These are phyloP conservation scores for Aphyosemion australe DNA, from an alignment of 2,113 vertebrate species.

Conservation along the genomic window DNA sequence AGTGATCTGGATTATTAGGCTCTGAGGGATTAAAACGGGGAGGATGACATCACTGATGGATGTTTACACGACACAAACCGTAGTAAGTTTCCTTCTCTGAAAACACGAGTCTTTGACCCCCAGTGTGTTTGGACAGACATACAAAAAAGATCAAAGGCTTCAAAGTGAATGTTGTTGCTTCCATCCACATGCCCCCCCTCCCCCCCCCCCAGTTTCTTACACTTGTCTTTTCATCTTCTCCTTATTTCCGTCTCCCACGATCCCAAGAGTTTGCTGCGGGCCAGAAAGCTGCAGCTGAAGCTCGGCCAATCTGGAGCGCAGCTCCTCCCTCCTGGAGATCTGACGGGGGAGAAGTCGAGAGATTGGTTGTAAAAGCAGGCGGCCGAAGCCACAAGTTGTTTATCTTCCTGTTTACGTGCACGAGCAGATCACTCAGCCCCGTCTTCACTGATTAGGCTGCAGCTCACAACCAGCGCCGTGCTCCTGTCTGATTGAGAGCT, in stretches of 20 bases:
- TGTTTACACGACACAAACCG: constrained; percentile 38
- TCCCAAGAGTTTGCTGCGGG: constrained; percentile 80
- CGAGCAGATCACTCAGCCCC: constrained; percentile 31
- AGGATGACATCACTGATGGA: constrained; percentile 27
- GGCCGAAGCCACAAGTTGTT: constrained; percentile 66
- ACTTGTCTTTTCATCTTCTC: constrained; percentile 85
- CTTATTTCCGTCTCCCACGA: constrained; percentile 74
- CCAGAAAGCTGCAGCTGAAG: constrained; percentile 83
- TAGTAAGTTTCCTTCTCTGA: constrained; percentile 36
- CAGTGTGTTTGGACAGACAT: constrained; percentile 53
- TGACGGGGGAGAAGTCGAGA: constrained; percentile 63
- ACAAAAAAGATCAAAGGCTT: constrained; percentile 70
- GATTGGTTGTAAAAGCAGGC: constrained; percentile 64
- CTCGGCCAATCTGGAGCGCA: constrained; percentile 84
- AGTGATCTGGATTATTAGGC: neutral
- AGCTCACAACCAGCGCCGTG: constrained; percentile 19
- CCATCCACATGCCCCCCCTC: constrained; percentile 45
- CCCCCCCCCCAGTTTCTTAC: constrained; percentile 77
- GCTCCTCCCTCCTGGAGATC: constrained; percentile 84
- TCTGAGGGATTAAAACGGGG: neutral
- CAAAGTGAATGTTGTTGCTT: constrained; percentile 69
- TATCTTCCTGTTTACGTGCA: constrained; percentile 63
- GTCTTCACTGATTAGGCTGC: constrained; percentile 42
- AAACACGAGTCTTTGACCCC: constrained; percentile 61
- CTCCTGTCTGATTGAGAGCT: constrained; percentile 32